Evolutionary conservation across 2,888 invertebrate genomes (phyloP).

Genomic region (Noctua pronuba): DNA sequence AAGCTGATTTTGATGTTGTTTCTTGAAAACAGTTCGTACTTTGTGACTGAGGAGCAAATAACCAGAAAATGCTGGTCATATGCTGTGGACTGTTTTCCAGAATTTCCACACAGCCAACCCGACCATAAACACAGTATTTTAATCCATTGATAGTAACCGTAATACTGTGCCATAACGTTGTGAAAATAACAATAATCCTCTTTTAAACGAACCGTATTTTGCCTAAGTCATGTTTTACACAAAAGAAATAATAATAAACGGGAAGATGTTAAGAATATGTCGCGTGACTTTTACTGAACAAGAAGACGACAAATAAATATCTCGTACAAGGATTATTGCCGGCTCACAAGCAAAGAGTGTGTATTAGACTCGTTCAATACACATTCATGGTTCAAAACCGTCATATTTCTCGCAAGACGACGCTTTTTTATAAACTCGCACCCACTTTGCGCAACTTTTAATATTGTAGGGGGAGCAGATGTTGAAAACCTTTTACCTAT

Average conservation of each 20-base stretch:
- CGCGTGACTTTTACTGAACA: slow-evolving; percentile 33
- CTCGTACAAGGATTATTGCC: slow-evolving; percentile 63
- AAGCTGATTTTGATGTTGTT: not conserved
- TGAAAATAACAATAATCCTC: too few relatives aligned
- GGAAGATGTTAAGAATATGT: slow-evolving; percentile 16
- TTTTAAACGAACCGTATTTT: not conserved
- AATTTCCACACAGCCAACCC: not conserved
- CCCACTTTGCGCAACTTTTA: slow-evolving; percentile 82
- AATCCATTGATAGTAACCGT: not conserved
- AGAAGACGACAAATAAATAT: slow-evolving; percentile 58
- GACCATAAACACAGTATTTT: not conserved
- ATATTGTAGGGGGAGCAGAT: slow-evolving; percentile 86
- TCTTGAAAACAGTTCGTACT: not conserved
- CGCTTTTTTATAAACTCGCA: slow-evolving; percentile 82
- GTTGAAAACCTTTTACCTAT: slow-evolving; percentile 84
- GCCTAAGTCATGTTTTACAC: not conserved
- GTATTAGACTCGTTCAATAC: slow-evolving; percentile 68
- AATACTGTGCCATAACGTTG: not conserved
- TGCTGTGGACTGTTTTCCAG: not conserved
- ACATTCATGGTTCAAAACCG: slow-evolving; percentile 58
- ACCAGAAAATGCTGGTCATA: not conserved
- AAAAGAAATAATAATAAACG: slow-evolving; percentile 17
- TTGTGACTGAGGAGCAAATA: not conserved
- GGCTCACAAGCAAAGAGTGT: slow-evolving; percentile 64
- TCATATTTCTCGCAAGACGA: slow-evolving; percentile 62